Conservation (phyloP, 2,797 vertebrate genomes). For the Thalassophryne amazonica region DNA sequence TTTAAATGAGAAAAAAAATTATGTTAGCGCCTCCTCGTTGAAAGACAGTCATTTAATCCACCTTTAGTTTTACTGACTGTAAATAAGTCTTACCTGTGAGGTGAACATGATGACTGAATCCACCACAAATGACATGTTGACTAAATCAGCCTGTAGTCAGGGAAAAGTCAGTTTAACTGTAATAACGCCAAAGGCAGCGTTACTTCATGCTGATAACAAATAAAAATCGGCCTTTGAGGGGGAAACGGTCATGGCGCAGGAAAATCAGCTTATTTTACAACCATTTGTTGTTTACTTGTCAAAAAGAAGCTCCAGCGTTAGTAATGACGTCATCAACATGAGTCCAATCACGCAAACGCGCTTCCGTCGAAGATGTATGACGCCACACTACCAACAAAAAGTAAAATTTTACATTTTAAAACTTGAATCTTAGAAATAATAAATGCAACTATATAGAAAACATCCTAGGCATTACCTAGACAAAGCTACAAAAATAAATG, state of each 20-base stretch:
- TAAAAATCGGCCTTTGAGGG: neutral
- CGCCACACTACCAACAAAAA: neutral
- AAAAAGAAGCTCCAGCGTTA: slow-evolving; percentile 4
- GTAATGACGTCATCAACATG: slow-evolving; percentile 19
- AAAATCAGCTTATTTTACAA: slow-evolving; percentile 30
- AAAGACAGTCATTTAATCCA: too few relatives aligned
- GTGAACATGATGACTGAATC: slow-evolving; percentile 95
- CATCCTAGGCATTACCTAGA: too few relatives aligned
- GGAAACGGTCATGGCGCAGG: neutral
- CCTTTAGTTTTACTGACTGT: too few relatives aligned
- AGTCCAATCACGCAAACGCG: neutral
- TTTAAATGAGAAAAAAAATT: too few relatives aligned
- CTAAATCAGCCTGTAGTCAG: slow-evolving; percentile 2
- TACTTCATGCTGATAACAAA: slow-evolving; percentile 24
- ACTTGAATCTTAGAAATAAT: too few relatives aligned
- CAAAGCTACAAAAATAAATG: too few relatives aligned
- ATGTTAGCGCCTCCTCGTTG: too few relatives aligned
- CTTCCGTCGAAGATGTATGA: slow-evolving; percentile 55
- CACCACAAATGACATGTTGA: slow-evolving; percentile 89
- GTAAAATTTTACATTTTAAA: neutral
- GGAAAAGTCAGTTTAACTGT: neutral
- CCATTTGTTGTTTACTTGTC: slow-evolving; percentile 21
- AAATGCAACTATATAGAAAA: too few relatives aligned
- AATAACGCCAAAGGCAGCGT: neutral
- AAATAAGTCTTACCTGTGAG: slow-evolving; percentile 83